Conservation (phyloP, 2,797 vertebrate species). For the Crenichthys baileyi region DNA sequence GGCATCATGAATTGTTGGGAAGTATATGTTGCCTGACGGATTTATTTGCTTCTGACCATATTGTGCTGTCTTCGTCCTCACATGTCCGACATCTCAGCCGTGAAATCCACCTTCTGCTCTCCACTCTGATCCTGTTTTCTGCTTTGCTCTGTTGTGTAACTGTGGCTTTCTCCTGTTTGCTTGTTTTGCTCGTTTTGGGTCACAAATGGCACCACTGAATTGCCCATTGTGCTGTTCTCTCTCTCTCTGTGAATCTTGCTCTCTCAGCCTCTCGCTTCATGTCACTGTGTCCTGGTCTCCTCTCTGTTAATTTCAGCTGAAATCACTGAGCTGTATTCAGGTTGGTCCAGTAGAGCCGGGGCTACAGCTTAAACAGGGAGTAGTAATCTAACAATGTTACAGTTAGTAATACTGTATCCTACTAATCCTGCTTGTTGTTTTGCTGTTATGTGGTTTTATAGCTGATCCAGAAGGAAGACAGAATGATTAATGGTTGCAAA, state of each 20-base stretch:
- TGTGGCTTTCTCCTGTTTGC: constrained; percentile 14
- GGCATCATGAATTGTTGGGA: background rate
- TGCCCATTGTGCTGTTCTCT: constrained; percentile 9
- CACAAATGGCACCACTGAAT: constrained; percentile 23
- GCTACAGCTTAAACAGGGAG: accelerated
- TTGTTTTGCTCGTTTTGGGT: constrained; percentile 17
- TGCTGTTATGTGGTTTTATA: background rate
- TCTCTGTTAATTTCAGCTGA: background rate
- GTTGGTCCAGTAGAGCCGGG: background rate
- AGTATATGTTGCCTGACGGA: background rate
- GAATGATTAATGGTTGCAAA: background rate
- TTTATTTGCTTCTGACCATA: background rate
- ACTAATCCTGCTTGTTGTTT: background rate
- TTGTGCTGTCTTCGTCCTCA: background rate
- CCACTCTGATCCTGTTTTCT: background rate
- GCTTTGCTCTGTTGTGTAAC: constrained; percentile 23
- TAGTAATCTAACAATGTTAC: background rate
- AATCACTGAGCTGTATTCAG: background rate
- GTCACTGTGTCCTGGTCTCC: background rate
- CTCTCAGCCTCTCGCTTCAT: background rate
- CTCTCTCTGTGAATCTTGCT: constrained; percentile 2
- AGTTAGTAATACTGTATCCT: background rate
- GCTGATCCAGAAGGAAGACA: background rate
- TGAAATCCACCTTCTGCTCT: constrained; percentile 9
- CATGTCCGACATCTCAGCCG: background rate